Base-by-base conservation (phyloP, 2,113 vertebrate genomes). In the Trinectes maculatus region DNA sequence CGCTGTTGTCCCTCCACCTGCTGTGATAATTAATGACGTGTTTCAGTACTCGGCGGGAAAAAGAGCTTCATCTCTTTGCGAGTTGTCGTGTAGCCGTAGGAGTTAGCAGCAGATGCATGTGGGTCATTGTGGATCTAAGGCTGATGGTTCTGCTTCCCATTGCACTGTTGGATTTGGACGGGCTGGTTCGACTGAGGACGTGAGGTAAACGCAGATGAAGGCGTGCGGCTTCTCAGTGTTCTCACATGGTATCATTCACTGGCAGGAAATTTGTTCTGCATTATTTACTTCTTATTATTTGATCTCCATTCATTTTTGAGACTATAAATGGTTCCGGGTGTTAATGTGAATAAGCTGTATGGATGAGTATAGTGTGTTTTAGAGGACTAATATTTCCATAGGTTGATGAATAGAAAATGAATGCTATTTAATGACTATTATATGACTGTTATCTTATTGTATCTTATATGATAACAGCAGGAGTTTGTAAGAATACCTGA, bases 1-100 rank as follows among this genome's bases (percentile, higher is more conserved):
- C 36, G 47, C 37, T 34, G 72, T 60, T 68, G 64, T 61, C 62
- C 40, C 54, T 85, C 75, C 85, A 84, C 87, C 87, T 85, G 89
- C 85, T 85, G 85, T 48, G 75, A 82, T 90, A 89, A 89, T 84
- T 86, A 86, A 90, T 87, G 80, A 83, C 59, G 70, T 72, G 74
- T 68, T 86, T 84, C 63, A 46, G 63, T 77, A 55, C 42, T 15
- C 68, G 28, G 63, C 7, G 1, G 9, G 55, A 72, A 83, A 79
- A 54, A 66, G n/a, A 74, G 48, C 57, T 47, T 66, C 64, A n/a
- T n/a, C n/a, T 75, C 51, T 68, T 49, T 26, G 56, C 12, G 29
- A 68, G 49, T 67, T 58, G 70, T 59, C 21, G 18, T 25, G 53
- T 26, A 53, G 49, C 60, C 43, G 63, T 22, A 43, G 49, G 74